phyloP scores from a whole-genome alignment of 2,113 vertebrate genomes.

The Rhinolophus ferrumequinum region DNA sequence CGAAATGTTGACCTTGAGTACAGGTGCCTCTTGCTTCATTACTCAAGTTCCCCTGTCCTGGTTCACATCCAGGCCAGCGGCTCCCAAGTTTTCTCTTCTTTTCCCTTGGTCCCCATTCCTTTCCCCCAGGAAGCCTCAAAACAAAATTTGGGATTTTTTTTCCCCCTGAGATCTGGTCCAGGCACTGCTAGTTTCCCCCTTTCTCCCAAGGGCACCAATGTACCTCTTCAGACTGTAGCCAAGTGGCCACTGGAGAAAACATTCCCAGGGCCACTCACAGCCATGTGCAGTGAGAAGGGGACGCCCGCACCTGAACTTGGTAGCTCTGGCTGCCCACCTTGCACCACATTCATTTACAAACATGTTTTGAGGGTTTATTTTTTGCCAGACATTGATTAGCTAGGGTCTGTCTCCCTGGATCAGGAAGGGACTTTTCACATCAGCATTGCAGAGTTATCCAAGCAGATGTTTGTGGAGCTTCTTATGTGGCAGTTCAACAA shows the following conservation, averaged over 20 bases:
- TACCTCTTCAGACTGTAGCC: neutral
- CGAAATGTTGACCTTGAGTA: slow-evolving; percentile 50
- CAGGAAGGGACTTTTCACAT: no score
- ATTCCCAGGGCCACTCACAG: neutral
- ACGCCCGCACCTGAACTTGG: neutral
- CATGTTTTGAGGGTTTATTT: neutral
- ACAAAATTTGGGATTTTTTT: neutral
- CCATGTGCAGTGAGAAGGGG: fast-evolving
- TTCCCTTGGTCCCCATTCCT: neutral
- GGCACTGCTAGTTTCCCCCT: neutral
- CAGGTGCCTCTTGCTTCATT: neutral
- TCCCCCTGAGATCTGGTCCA: neutral
- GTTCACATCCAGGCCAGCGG: neutral
- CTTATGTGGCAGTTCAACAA: neutral
- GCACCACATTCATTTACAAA: neutral
- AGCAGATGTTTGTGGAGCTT: neutral
- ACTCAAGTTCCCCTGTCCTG: neutral
- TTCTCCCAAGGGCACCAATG: neutral
- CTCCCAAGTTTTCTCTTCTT: neutral
- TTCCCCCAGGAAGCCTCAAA: neutral
- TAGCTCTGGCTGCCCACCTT: neutral
- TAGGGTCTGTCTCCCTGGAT: neutral
- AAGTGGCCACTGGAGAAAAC: neutral
- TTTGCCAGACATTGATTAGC: neutral
- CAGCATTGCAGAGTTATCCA: fast-evolving